Base-by-base conservation (phyloP, 2,113 vertebrate genomes). In the Pheucticus melanocephalus region DNA sequence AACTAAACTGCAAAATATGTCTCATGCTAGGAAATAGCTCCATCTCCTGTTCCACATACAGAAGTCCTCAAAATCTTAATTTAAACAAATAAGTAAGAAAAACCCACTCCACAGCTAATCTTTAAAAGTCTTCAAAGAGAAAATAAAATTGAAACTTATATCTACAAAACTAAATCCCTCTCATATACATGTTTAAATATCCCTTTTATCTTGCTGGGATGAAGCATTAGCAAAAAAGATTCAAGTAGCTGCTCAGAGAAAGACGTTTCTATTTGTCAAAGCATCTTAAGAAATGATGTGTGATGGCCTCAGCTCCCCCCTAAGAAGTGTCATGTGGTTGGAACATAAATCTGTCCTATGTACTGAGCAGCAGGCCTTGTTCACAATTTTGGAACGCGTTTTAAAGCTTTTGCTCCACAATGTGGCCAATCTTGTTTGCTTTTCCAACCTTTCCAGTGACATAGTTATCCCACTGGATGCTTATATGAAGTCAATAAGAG, bases 41-140 rank as follows among this genome's bases (percentile, higher is more conserved):
- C 98, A 98, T 95, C 98, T 98, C 71, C 98, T 98, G 98, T 96
- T 96, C 88, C 22, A 6, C 54, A 31, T 27, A 45, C 18, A 63
- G 53, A 96, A 96, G 53, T 91, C 72, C 85, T 75, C 69, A 56
- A 66, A 92, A 82, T 45, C 37, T 11, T 35, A 37, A 44, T 71
- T 66, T 30, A 42, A 63, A 68, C 39, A 9, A 53, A 53, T 53
- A 53, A 78, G 50, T 12, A n/a, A 68, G 40, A 68, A 18, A 83
- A 91, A 24, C 4, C 2, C 23, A 44, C 10, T 78, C 9, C 30
- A 79, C 10, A 87, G 44, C 33, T 68, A 33, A 22, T 83, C 45
- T 15, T 91, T 87, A 42, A 90, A 40, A 86, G 37, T 24, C 12
- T 90, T 50, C 39, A 44, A 65, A 88, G 24, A 51, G 15, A 61